Conservation (phyloP, 2,888 invertebrate genomes). For the Dione vanillae region DNA sequence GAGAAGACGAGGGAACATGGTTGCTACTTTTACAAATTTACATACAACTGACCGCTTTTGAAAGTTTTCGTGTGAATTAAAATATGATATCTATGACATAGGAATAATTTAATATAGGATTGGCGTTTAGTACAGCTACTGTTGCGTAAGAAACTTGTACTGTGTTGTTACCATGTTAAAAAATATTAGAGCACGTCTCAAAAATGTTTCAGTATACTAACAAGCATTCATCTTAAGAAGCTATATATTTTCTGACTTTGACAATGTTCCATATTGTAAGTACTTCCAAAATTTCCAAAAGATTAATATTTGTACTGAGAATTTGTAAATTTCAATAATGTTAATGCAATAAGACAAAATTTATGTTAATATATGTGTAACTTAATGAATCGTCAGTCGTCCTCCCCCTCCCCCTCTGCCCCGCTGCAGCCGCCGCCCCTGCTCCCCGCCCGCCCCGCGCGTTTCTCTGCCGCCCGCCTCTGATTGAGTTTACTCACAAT, state of each 20-base stretch:
- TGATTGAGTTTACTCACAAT: slow-evolving; percentile 25
- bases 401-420: background rate
- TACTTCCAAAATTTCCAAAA: background rate
- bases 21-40: slow-evolving; percentile 13
- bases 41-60: background rate
- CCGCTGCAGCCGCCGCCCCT: background rate
- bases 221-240: background rate
- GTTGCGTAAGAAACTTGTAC: too few relatives aligned
- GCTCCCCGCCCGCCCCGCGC: background rate
- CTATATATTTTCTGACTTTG: too few relatives aligned
- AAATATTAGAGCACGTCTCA: too few relatives aligned
- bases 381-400: background rate
- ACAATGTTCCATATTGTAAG: background rate
- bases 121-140: too few relatives aligned
- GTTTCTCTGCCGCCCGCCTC: background rate
- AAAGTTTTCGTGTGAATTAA: background rate
- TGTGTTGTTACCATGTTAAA: too few relatives aligned
- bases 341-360: slow-evolving; percentile 17
- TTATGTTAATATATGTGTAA: slow-evolving; percentile 15
- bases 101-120: too few relatives aligned
- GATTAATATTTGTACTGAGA: slow-evolving; percentile 3
- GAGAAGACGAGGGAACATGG: background rate
- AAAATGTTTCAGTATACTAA: too few relatives aligned
- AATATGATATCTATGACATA: background rate
- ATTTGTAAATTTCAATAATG: slow-evolving; percentile 11